Evolutionary conservation across 2,888 invertebrate genomes (phyloP).

Genomic region (Sinopyrophorus schimmeli): DNA sequence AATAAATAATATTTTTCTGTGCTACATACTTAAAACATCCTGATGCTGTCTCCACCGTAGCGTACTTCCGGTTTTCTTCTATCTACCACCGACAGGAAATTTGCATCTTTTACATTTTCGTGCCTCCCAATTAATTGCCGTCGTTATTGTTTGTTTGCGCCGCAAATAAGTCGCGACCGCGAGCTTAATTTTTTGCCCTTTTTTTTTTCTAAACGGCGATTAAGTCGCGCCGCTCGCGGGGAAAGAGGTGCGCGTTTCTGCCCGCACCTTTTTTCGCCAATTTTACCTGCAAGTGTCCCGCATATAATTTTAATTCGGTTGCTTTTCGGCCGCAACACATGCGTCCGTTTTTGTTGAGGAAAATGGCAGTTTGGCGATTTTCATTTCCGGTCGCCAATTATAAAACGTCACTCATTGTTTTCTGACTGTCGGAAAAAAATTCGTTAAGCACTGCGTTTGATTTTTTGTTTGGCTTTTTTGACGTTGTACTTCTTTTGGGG

Average conservation of each 20-base stretch:
- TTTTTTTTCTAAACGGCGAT: too few species aligned
- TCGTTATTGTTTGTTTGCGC: too few species aligned
- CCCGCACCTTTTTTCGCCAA: too few species aligned
- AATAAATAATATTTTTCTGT: constrained; percentile 37
- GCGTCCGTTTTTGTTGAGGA: constrained; percentile 13
- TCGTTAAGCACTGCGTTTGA: too few species aligned
- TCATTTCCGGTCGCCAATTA: constrained; percentile 18
- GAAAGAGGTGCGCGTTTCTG: too few species aligned
- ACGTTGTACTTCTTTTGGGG: too few species aligned
- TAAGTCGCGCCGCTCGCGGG: too few species aligned
- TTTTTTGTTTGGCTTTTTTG: too few species aligned
- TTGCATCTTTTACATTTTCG: constrained; percentile 49
- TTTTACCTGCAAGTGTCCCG: constrained; percentile 18
- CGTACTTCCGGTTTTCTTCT: constrained; percentile 50
- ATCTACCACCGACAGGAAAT: constrained; percentile 46
- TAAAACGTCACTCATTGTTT: constrained; percentile 19
- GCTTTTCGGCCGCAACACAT: constrained; percentile 14
- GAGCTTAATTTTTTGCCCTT: too few species aligned
- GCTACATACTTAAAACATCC: constrained; percentile 43
- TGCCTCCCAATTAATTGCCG: constrained; percentile 14
- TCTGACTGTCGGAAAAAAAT: too few species aligned
- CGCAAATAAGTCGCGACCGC: too few species aligned
- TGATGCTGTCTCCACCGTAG: constrained; percentile 51
- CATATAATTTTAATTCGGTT: constrained; percentile 22
- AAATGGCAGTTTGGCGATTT: constrained; percentile 22